Evolutionary conservation across 92 coral and sea anemone species (phyloP), one percentile per base, ranked within the genome.

Genomic region (Umimayanthus chanpuru): DNA sequence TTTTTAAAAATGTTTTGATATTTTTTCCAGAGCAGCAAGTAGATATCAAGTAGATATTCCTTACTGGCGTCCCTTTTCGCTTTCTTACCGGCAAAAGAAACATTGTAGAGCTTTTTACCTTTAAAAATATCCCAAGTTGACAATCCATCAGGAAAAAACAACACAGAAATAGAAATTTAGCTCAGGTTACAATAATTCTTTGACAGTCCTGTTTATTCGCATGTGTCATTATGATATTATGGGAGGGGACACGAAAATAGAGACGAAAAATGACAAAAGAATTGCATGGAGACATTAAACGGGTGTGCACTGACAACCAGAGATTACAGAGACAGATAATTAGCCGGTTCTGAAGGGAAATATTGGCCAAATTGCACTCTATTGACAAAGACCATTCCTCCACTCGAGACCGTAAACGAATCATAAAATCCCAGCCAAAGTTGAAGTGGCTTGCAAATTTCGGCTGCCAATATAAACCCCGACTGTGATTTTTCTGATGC

Each of bases 311-410:
- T 88, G 94, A 91, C 95, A 89, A 88, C 81, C 85, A 92, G 90
- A 92, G 92, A 92, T 92, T 92, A 83, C 93, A 90, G 81, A 78
- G 88, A 66, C 88, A 66, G 95, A 94, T 93, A 92, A 93, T 92
- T 90, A 91, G 82, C 92, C 81, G 81, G 67, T 72, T 88, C 79
- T 90, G 89, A 82, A 85, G 90, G 87, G 89, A 91, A 91, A 91
- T 88, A 91, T 73, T 67, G 36, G 87, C 89, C 78, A 88, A 91
- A 88, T 91, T 91, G 87, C 87, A 89, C 71, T 85, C 18, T 47
- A 74, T 75, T 91, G 93, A 91, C 91, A 88, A 91, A 88, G 89
- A 79, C 84, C 93, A 91, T 91, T 78, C 93, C 84, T 88, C 83
- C 40, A 41, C 87, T 83, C 74, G 79, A 83, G 78, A 83, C 70